A percentile compares a stretch with the other conserved stretches of the same genome.
These are phyloP conservation scores for Abramis brama DNA, from an alignment of 2,113 vertebrate genomes.

Conservation along the genomic window DNA sequence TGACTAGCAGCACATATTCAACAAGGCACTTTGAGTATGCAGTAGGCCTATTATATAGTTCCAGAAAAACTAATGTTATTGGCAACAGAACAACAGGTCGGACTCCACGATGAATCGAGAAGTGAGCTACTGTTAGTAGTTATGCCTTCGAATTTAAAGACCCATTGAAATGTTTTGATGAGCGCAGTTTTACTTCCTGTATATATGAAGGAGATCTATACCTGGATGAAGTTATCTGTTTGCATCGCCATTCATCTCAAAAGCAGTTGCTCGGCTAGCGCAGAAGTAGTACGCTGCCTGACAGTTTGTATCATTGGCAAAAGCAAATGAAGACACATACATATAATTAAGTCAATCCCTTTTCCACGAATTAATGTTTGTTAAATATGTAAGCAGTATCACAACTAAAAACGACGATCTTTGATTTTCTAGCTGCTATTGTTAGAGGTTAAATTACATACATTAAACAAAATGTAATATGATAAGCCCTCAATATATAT, in stretches of 20 bases:
- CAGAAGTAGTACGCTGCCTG: background rate
- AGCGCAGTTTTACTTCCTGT: background rate
- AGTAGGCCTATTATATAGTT: background rate
- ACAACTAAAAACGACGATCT: too few relatives aligned
- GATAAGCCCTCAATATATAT: too few relatives aligned
- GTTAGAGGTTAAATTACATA: too few relatives aligned
- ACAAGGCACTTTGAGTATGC: background rate
- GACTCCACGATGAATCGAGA: background rate
- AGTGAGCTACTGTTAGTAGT: background rate
- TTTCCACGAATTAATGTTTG: too few relatives aligned
- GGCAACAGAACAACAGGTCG: background rate
- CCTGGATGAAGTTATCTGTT: background rate
- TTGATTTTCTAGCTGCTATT: too few relatives aligned
- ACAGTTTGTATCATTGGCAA: background rate
- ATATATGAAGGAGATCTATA: background rate
- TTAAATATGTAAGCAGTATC: too few relatives aligned
- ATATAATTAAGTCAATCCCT: too few relatives aligned
- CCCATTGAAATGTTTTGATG: background rate
- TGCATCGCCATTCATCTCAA: background rate
- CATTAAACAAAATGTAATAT: too few relatives aligned
- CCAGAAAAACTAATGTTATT: background rate
- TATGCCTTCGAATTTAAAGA: background rate
- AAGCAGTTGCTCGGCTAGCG: background rate
- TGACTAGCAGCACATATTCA: background rate
- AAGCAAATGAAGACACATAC: too few relatives aligned